phyloP scores from a whole-genome alignment of 2,888 invertebrate genomes.

The Aphelenchoides bicaudatus region DNA sequence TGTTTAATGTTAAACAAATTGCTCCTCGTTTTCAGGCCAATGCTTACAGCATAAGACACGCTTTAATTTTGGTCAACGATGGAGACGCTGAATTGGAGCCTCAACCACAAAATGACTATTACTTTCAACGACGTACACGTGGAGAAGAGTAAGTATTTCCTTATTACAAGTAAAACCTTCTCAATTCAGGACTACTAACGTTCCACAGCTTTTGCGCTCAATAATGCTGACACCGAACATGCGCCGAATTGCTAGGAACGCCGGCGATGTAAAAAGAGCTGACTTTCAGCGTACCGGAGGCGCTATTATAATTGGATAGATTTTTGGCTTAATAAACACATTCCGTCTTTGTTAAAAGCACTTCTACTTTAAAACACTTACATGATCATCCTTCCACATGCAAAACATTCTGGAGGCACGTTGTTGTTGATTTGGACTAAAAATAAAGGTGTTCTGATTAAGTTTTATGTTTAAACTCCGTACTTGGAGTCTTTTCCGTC shows the following conservation, averaged over 20 bases:
- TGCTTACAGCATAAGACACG: too few relatives aligned
- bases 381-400: conserved; percentile 95
- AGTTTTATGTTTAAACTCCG: neutral
- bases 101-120: neutral
- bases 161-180: neutral
- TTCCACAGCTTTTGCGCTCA: conserved; percentile 10
- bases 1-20: too few relatives aligned
- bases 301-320: conserved; percentile 37
- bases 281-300: conserved; percentile 38
- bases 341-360: neutral
- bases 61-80: neutral
- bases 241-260: conserved; percentile 12
- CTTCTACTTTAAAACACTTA: conserved; percentile 67
- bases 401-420: conserved; percentile 83
- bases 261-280: conserved; percentile 12
- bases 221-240: conserved; percentile 15
- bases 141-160: neutral
- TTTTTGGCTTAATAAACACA: neutral
- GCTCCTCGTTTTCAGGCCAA: too few relatives aligned
- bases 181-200: neutral
- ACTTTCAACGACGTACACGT: conserved; percentile 3
- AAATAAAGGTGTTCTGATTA: neutral
- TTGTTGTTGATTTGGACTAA: neutral
- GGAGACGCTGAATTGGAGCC: too few relatives aligned
- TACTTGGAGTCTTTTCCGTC: conserved; percentile 36